A percentile compares a stretch with the other conserved stretches of the same genome.
These are phyloP conservation scores for Tachuris rubrigastra DNA, from an alignment of 2,113 vertebrate species.

Conservation along the genomic window DNA sequence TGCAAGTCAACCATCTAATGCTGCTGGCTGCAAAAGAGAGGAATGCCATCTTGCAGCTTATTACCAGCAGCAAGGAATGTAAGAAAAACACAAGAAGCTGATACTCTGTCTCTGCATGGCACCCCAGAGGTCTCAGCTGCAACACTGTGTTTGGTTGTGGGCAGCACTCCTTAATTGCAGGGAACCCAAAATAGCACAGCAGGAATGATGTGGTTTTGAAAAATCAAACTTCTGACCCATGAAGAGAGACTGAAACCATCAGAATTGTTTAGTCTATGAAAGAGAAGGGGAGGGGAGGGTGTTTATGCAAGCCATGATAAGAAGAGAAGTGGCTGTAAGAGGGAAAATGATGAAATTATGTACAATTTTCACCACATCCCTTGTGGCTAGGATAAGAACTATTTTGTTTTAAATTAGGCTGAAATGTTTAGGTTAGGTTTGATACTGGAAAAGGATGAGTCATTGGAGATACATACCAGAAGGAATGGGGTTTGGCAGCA, in stretches of 20 bases:
- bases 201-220: neutral
- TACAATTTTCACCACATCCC: neutral
- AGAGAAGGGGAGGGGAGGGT: neutral
- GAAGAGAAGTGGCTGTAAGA: neutral
- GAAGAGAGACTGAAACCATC: neutral
- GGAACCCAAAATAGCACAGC: neutral
- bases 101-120: neutral
- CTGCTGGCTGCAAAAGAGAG: neutral
- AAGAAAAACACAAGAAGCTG: neutral
- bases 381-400: neutral
- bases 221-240: neutral
- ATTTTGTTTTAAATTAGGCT: neutral
- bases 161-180: neutral
- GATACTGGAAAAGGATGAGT: neutral
- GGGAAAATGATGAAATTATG: neutral
- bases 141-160: neutral
- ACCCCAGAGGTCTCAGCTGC: neutral
- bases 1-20: accelerated
- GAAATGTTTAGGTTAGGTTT: constrained; percentile 22
- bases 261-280: constrained; percentile 37
- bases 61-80: neutral
- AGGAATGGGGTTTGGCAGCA: neutral
- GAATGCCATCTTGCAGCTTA: neutral
- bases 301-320: neutral
- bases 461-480: neutral